Evolutionary conservation across 2,113 vertebrate genomes (phyloP).

Genomic region (Sialia sialis): DNA sequence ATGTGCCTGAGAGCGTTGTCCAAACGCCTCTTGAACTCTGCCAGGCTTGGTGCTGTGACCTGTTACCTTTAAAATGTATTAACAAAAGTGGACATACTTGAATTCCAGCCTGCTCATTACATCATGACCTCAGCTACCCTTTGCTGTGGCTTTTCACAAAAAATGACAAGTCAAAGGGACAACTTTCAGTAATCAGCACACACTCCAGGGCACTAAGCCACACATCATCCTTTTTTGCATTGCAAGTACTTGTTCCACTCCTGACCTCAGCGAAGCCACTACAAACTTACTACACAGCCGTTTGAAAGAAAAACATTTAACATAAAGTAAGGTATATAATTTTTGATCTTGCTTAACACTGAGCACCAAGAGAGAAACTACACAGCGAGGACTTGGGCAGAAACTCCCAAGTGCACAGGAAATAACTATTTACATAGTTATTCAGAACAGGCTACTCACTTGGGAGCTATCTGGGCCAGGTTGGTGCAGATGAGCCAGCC

Average conservation of each 20-base stretch:
- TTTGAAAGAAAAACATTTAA: not conserved
- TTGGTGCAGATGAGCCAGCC: slow-evolving; percentile 74
- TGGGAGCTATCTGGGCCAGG: slow-evolving; percentile 75
- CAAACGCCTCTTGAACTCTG: not conserved
- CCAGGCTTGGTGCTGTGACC: not conserved
- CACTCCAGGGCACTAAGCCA: not conserved
- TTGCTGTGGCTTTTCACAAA: not conserved
- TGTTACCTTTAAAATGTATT: not conserved
- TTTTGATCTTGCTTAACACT: not conserved
- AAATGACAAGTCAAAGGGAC: not conserved
- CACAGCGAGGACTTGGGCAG: not conserved
- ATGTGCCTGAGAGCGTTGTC: accelerated
- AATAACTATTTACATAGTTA: not conserved
- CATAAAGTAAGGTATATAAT: not conserved
- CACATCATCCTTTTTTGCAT: not conserved
- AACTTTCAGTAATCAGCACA: not conserved
- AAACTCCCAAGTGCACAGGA: not conserved
- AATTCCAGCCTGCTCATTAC: not conserved
- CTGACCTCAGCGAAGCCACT: not conserved
- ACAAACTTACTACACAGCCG: not conserved
- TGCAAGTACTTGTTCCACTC: not conserved
- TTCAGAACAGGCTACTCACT: slow-evolving; percentile 43
- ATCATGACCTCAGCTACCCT: not conserved
- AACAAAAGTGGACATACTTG: not conserved
- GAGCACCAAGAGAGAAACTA: not conserved